These are phyloP conservation scores for Coleophora flavipennella DNA, from an alignment of 2,888 invertebrate species.

Conservation along the genomic window DNA sequence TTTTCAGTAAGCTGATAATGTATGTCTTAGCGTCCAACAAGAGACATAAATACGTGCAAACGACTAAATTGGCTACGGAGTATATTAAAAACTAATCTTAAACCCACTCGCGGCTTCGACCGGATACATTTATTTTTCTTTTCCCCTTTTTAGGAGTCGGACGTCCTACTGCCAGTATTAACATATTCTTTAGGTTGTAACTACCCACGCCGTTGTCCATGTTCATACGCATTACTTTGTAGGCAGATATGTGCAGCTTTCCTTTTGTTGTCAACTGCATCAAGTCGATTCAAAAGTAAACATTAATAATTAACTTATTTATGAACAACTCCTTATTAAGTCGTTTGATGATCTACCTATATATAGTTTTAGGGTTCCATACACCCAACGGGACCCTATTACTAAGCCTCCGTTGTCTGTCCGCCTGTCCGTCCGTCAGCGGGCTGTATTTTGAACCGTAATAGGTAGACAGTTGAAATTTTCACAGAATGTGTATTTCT, in stretches of 20 bases:
- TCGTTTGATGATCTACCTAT: too few species aligned
- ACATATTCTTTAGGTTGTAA: slow-evolving; percentile 43
- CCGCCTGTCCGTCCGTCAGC: too few species aligned
- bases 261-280: not conserved
- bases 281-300: too few species aligned
- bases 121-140: slow-evolving; percentile 66
- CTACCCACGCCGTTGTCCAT: slow-evolving; percentile 24
- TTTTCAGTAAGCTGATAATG: too few species aligned
- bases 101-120: slow-evolving; percentile 39
- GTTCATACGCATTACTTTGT: not conserved
- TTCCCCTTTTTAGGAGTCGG: slow-evolving; percentile 58
- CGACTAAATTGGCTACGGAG: slow-evolving; percentile 1
- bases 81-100: slow-evolving; percentile 5
- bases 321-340: too few species aligned
- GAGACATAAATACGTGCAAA: slow-evolving; percentile 1
- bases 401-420: too few species aligned
- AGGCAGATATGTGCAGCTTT: not conserved
- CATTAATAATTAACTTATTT: too few species aligned
- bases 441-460: too few species aligned
- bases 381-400: too few species aligned
- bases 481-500: too few species aligned
- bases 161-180: slow-evolving; percentile 61
- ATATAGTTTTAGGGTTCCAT: too few species aligned
- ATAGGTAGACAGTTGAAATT: too few species aligned
- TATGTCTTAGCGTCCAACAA: not conserved